Evolutionary conservation across 1,140 invertebrate genomes (phyloP).

Genomic region (Ostrea denselamellosa): DNA sequence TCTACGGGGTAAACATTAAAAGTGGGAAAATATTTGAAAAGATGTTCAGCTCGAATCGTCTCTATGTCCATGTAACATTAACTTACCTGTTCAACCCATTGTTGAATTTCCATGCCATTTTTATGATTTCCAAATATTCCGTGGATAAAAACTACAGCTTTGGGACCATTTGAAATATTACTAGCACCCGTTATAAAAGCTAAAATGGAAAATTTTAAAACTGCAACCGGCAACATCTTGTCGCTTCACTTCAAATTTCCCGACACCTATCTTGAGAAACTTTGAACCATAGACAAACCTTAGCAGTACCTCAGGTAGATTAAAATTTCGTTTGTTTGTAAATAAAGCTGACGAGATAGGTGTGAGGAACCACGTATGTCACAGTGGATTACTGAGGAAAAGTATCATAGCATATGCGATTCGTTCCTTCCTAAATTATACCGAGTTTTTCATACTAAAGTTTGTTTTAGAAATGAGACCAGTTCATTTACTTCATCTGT

Average conservation of each 20-base stretch:
- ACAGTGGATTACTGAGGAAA: too few relatives aligned
- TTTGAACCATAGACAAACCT: neutral
- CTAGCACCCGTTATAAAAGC: neutral
- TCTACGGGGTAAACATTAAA: too few relatives aligned
- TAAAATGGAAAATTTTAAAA: neutral
- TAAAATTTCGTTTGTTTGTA: neutral
- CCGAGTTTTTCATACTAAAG: too few relatives aligned
- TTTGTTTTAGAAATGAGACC: too few relatives aligned
- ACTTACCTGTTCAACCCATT: neutral
- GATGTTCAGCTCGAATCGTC: too few relatives aligned
- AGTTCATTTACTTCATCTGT: too few relatives aligned
- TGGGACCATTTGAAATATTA: neutral
- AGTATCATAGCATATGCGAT: too few relatives aligned
- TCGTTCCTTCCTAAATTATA: too few relatives aligned
- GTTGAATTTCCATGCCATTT: neutral
- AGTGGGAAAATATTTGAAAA: too few relatives aligned
- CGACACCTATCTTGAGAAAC: neutral
- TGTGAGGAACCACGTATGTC: neutral
- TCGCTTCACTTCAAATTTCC: neutral
- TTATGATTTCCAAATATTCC: neutral
- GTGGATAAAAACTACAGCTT: conserved; percentile 9
- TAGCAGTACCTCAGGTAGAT: neutral
- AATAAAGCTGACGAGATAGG: neutral
- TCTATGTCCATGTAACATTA: too few relatives aligned
- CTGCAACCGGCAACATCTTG: neutral